Conservation (phyloP, 37 sponge, comb jelly and placozoan species). For the Hormiphora californensis region DNA sequence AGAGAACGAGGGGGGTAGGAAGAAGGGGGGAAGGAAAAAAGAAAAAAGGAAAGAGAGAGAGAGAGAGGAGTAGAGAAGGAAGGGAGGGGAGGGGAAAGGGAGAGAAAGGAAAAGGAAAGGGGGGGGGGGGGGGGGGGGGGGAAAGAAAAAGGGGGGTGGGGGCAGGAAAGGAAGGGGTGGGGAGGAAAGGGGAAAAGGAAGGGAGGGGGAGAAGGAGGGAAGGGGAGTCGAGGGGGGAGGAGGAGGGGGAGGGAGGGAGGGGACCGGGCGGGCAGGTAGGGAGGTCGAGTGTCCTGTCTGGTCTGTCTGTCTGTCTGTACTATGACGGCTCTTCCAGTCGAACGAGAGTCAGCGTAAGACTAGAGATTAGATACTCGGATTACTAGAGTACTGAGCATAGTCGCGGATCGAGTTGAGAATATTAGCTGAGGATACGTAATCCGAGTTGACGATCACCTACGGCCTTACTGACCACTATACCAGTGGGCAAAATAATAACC, state of each 20-base stretch:
- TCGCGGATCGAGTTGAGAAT: no score
- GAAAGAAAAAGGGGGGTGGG: not conserved
- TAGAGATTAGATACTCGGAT: no score
- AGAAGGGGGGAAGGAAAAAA: not conserved
- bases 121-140: not conserved
- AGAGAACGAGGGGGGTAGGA: not conserved
- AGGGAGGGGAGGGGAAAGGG: not conserved
- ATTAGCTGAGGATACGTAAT: no score
- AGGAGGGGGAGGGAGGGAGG: not conserved
- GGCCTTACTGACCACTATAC: no score
- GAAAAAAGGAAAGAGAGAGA: not conserved
- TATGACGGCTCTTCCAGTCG: no score
- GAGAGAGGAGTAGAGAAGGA: not conserved
- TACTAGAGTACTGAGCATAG: no score
- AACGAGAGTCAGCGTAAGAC: no score
- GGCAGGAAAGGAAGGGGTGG: not conserved
- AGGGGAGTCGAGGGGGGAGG: not conserved
- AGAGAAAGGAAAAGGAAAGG: not conserved
- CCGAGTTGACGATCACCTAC: no score
- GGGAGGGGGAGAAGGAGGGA: not conserved
- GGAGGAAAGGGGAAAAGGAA: not conserved
- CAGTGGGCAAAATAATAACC: no score
- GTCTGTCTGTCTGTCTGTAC: no score
- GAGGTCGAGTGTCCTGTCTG: no score
- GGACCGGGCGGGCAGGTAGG: not conserved